These are phyloP conservation scores for Drosophila kanapiae DNA, from an alignment of 1,140 invertebrate species.

Conservation along the genomic window DNA sequence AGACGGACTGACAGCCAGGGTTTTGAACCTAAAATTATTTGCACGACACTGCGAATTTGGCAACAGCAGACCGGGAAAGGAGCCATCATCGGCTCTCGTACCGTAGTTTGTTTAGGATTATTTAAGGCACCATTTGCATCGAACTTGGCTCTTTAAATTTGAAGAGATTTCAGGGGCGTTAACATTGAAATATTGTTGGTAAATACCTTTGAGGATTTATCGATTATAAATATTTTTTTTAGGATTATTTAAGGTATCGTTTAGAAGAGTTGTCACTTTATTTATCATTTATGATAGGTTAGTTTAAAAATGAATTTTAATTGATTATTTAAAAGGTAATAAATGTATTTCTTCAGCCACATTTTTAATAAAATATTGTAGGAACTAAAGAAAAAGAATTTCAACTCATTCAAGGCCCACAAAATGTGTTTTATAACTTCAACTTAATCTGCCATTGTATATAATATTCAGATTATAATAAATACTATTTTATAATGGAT, in stretches of 20 bases:
- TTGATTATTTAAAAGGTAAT: too few species aligned
- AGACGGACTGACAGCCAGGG: conserved; percentile 52
- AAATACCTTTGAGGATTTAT: not conserved
- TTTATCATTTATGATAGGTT: too few species aligned
- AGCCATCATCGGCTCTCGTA: not conserved
- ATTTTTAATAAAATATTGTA: too few species aligned
- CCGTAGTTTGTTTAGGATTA: conserved; percentile 11
- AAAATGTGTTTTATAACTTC: too few species aligned
- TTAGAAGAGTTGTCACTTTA: too few species aligned
- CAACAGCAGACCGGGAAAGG: not conserved
- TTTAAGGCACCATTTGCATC: conserved; percentile 6
- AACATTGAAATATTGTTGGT: not conserved
- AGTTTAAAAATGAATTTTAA: too few species aligned
- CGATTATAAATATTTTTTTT: not conserved
- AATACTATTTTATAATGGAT: not conserved
- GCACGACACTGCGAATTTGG: conserved; percentile 50
- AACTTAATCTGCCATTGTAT: too few species aligned
- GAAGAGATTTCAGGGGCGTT: not conserved
- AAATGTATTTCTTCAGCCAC: too few species aligned
- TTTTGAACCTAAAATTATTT: conserved; percentile 72
- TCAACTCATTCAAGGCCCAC: too few species aligned
- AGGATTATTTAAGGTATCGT: not conserved
- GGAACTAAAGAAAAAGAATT: too few species aligned
- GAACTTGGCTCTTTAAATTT: not conserved
- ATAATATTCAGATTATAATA: not conserved